Evolutionary conservation across 2,888 invertebrate species (phyloP), one percentile per base, ranked within the genome.

Genomic region (Cyrtodaria siliqua): DNA sequence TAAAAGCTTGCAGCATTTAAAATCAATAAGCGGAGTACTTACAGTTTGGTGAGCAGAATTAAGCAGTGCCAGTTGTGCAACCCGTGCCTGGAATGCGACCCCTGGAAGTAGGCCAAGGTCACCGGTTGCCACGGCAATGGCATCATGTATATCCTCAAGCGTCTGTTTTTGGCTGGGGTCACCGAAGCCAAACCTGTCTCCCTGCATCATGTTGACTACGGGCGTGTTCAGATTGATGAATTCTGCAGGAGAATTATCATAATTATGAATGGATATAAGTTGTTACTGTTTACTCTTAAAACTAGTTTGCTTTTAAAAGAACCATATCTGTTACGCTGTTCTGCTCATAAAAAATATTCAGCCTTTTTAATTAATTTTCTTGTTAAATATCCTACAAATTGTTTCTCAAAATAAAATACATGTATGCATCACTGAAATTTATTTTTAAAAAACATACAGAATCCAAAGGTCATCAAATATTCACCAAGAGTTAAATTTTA

Each of bases 1-100:
- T n/a, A n/a, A n/a, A n/a, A n/a, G n/a, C n/a, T n/a, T n/a, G n/a
- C n/a, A n/a, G n/a, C n/a, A n/a, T n/a, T n/a, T n/a, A n/a, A n/a
- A n/a, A n/a, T n/a, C n/a, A n/a, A n/a, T n/a, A n/a, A n/a, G 12
- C 12, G 6, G 12, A 33, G 12, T 42, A 85, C 89, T 84, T 70
- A 92, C 92, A 6, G 91, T 89, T 79, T 90, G 91, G 60, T 92
- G 92, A 20, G 90, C 89, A 24, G 84, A 78, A 75, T 89, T 92
- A 26, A 92, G 85, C 59, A 91, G 90, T 23, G 91, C 86, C 27
- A 92, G 82, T 72, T 92, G 92, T 52, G 88, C 86, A 2, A 92
- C 92, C 49, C 91, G 76, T 18, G 90, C 87, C 77, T 92, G 91
- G 86, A 92, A 92, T 2, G 89, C 88, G 0, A 86, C 84, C 4